Percentiles rank a stretch among this genome's conserved stretches.
Conservation (phyloP, 2,888 invertebrate genomes). For the Pedicia rivosa region DNA sequence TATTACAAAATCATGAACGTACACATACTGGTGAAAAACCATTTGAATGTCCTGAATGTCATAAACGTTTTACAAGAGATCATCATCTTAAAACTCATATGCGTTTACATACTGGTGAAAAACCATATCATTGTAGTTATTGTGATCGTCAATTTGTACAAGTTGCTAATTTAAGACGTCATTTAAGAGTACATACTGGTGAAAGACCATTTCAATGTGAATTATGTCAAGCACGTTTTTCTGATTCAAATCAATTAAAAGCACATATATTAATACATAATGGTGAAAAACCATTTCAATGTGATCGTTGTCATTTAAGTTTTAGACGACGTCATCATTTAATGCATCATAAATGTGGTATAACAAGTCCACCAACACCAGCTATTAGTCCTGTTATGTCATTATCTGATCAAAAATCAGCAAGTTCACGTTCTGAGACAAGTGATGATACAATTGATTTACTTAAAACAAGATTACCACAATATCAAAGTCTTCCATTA, state of each 20-base stretch:
- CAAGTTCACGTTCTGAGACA: conserved; percentile 22
- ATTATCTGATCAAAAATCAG: conserved; percentile 23
- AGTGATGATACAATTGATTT: conserved; percentile 19
- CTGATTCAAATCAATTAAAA: conserved; percentile 83
- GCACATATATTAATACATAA: conserved; percentile 80
- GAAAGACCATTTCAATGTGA: conserved; percentile 81
- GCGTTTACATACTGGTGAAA: conserved; percentile 82
- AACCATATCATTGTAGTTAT: conserved; percentile 82
- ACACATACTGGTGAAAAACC: conserved; percentile 93
- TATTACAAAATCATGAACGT: conserved; percentile 83
- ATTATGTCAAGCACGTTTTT: conserved; percentile 71
- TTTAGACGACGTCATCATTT: conserved; percentile 78
- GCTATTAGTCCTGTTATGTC: conserved; percentile 17
- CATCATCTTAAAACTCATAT: conserved; percentile 89
- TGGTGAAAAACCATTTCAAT: conserved; percentile 78
- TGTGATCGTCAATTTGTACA: conserved; percentile 89
- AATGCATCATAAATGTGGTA: conserved; percentile 66
- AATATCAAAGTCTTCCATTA: conserved; percentile 23
- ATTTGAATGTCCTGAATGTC: conserved; percentile 81
- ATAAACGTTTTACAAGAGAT: conserved; percentile 83
- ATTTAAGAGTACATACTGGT: conserved; percentile 80
- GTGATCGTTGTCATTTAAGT: conserved; percentile 59
- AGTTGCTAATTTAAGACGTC: conserved; percentile 79
- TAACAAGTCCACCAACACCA: conserved; percentile 26
- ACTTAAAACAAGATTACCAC: conserved; percentile 12